Evolutionary conservation across 2,888 invertebrate genomes (phyloP).

Genomic region (Pyrrhia umbra): DNA sequence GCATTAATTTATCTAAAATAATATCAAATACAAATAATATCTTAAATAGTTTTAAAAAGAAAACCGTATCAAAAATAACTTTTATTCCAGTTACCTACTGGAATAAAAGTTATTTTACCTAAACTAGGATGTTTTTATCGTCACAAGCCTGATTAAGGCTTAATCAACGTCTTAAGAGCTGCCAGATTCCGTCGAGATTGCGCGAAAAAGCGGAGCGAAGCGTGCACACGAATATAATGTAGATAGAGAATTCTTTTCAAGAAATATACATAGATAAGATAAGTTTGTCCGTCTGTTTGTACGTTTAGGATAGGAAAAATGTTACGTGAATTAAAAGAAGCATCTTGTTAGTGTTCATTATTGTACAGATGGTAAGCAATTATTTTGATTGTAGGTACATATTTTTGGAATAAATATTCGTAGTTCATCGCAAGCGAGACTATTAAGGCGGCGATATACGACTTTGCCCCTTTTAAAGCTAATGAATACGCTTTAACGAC

Average conservation of each 20-base stretch:
- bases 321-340: too few species aligned
- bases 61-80: background rate
- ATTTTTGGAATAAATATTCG: too few species aligned
- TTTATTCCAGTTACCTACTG: conserved; percentile 11
- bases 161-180: conserved; percentile 65
- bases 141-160: conserved; percentile 60
- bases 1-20: too few species aligned
- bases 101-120: too few species aligned
- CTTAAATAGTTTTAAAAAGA: background rate
- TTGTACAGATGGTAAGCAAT: too few species aligned
- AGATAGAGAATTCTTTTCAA: conserved; percentile 17
- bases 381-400: too few species aligned
- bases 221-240: conserved; percentile 7
- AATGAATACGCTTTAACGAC: too few species aligned
- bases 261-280: background rate
- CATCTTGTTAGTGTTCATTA: too few species aligned
- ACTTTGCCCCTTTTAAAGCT: too few species aligned
- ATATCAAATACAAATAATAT: too few species aligned
- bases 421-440: too few species aligned
- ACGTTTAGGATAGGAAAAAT: background rate
- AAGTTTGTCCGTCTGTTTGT: background rate
- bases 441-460: too few species aligned
- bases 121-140: conserved; percentile 47
- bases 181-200: conserved; percentile 56
- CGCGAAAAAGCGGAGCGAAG: conserved; percentile 13